phyloP scores from a whole-genome alignment of 1,140 invertebrate genomes.

The Anastatus disparis region DNA sequence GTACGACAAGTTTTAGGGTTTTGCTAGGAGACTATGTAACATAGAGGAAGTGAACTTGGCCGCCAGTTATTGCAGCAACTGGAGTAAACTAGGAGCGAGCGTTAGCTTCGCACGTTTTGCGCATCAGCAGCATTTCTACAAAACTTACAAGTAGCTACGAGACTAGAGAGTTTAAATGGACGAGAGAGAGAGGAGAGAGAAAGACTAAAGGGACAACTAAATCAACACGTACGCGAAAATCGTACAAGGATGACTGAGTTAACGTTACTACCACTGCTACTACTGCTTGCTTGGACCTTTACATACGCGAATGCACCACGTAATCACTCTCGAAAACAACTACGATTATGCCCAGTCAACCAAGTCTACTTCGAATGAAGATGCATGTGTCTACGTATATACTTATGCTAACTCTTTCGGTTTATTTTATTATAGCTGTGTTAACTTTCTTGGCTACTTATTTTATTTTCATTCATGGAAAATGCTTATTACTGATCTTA shows the following conservation, averaged over 20 bases:
- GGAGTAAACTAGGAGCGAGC: constrained; percentile 3
- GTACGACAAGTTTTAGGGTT: neutral
- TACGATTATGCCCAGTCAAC: constrained; percentile 21
- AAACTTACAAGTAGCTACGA: constrained; percentile 29
- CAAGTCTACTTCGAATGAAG: no score
- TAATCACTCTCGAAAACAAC: constrained; percentile 26
- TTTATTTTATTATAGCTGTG: no score
- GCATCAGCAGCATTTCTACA: neutral
- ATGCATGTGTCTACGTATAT: no score
- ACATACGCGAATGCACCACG: no score
- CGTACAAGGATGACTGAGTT: no score
- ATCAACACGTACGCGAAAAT: constrained; percentile 26
- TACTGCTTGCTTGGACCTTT: neutral
- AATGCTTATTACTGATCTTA: no score
- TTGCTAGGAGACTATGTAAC: neutral
- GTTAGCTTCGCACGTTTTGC: neutral
- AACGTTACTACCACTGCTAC: no score
- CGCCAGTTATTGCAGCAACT: constrained; percentile 31
- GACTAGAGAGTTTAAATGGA: neutral
- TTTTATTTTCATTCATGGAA: no score
- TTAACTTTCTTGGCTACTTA: no score
- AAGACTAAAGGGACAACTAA: constrained; percentile 3
- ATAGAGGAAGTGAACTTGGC: constrained; percentile 16
- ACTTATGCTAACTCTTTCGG: no score
- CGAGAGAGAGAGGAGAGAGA: neutral